Conservation (phyloP, 2,113 vertebrate species). For the Caretta caretta region DNA sequence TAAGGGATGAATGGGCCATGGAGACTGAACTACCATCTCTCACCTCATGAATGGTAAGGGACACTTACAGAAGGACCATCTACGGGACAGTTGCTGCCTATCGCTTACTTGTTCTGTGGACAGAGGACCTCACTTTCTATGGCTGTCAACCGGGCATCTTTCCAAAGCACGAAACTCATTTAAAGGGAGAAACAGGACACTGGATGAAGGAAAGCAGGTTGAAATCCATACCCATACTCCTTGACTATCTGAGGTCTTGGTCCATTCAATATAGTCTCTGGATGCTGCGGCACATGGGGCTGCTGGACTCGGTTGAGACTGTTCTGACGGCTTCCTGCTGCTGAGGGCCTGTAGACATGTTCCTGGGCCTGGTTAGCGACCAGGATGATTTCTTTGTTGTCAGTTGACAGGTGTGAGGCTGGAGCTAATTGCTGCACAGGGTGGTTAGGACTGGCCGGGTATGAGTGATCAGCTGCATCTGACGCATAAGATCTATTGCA, state of each 20-base stretch:
- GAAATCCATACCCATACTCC: slow-evolving; percentile 83
- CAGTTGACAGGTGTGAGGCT: slow-evolving; percentile 74
- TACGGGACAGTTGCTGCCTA: background rate
- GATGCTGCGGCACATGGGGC: slow-evolving; percentile 75
- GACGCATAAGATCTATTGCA: slow-evolving; percentile 85
- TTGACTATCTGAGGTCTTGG: slow-evolving; percentile 87
- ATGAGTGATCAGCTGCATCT: slow-evolving; percentile 82
- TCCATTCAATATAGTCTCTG: slow-evolving; percentile 88
- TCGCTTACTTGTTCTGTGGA: background rate
- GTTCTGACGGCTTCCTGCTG: slow-evolving; percentile 82
- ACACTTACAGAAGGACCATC: background rate
- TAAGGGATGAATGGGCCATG: background rate
- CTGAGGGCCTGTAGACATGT: slow-evolving; percentile 78
- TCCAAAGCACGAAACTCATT: background rate
- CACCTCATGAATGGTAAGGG: background rate
- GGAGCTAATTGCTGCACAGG: slow-evolving; percentile 80
- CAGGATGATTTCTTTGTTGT: slow-evolving; percentile 82
- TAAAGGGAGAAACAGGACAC: background rate
- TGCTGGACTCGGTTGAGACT: slow-evolving; percentile 86
- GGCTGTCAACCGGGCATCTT: background rate
- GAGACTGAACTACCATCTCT: background rate
- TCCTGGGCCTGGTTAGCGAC: slow-evolving; percentile 84
- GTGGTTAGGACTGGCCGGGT: slow-evolving; percentile 91
- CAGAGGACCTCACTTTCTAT: background rate
- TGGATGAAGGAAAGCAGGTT: background rate